Evolutionary conservation across 2,113 vertebrate genomes (phyloP), one percentile per base, ranked within the genome.

Genomic region (Colinus virginianus): DNA sequence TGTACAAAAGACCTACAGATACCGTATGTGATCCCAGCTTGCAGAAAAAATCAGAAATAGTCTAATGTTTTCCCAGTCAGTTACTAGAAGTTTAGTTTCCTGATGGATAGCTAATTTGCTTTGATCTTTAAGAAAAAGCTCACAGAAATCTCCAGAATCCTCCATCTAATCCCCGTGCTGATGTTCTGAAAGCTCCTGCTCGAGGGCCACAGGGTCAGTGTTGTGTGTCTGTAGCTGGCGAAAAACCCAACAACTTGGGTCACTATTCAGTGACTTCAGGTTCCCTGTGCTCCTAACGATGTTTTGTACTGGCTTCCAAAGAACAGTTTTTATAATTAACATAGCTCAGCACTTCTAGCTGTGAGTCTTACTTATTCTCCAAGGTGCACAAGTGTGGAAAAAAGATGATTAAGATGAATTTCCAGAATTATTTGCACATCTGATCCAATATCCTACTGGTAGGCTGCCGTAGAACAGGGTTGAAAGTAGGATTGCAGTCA

Each of bases 321-420:
- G 56, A 79, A 34, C 75, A 82, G 40, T 77, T 95, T 94, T 90
- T 88, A 59, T 55, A 90, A 68, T 71, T 74, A 79, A 63, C 58
- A 38, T 58, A 81, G 63, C 68, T 59, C 45, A 67, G 45, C 80
- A 64, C 46, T 79, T 92, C 68, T 15, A 84, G 69, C 74, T 76
- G 71, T 82, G 91, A 90, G 92, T 79, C 88, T 84, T 84, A 18
- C 74, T 90, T 74, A 74, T 36, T 48, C 59, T 67, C 68, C 63
- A 46, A 85, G 78, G 30, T 0, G 40, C 81, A 95, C 87, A 79
- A 80, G 46, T 63, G 51, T 87, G 49, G 63, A 88, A 69, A 90
- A 76, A 46, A 76, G 83, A 55, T 48, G 18, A 69, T 92, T 79
- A 46, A 76, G 83, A 59, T 48, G 16, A 48, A 77, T 77, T 89